Percentiles rank a stretch among this genome's conserved stretches.
phyloP scores from a whole-genome alignment of 2,888 invertebrate genomes.

The Lepidocyrtoides sp. region DNA sequence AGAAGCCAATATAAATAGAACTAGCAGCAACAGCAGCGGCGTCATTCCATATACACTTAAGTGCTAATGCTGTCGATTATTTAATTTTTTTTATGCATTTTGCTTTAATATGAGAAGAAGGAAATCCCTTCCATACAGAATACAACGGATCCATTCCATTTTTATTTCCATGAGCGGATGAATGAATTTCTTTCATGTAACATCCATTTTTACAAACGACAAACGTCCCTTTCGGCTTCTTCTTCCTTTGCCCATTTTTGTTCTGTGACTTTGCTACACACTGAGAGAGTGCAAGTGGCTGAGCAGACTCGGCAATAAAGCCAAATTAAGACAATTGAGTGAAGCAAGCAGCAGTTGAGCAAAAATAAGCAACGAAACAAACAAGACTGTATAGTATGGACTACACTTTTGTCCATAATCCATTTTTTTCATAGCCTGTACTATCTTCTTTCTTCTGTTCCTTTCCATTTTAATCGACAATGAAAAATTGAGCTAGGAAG shows the following conservation, averaged over 20 bases:
- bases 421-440: neutral
- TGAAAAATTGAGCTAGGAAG: neutral
- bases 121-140: neutral
- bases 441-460: too few species aligned
- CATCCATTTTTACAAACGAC: neutral
- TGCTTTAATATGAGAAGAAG: neutral
- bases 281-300: neutral
- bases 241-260: constrained; percentile 65
- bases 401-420: neutral
- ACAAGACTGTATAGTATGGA: neutral
- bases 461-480: constrained; percentile 43
- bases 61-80: neutral
- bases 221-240: constrained; percentile 56
- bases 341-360: too few species aligned
- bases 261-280: constrained; percentile 36
- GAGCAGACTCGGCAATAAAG: constrained; percentile 38
- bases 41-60: neutral
- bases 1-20: too few species aligned
- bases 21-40: neutral
- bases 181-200: neutral
- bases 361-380: neutral
- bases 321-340: constrained; percentile 68
- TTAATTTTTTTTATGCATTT: neutral
- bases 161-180: constrained; percentile 11
- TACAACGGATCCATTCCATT: neutral